Percentiles rank a stretch among this genome's conserved stretches.
phyloP scores from a whole-genome alignment of 1,140 invertebrate species.

The Belonocnema kinseyi region DNA sequence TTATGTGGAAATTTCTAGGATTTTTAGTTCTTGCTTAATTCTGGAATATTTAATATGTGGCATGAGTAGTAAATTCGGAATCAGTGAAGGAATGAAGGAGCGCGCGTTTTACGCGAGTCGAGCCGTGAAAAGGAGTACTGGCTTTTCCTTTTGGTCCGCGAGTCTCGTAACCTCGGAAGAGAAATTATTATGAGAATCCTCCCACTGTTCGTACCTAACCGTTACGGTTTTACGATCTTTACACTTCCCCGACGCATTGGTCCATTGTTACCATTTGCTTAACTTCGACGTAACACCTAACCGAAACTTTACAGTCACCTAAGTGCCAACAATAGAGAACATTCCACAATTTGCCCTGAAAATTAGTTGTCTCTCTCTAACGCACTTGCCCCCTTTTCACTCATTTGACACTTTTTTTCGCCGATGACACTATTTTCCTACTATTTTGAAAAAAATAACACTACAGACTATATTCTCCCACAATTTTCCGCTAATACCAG shows the following conservation, averaged over 20 bases:
- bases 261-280: conserved; percentile 57
- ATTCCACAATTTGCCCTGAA: too few relatives aligned
- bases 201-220: conserved; percentile 44
- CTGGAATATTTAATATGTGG: background rate
- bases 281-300: conserved; percentile 54
- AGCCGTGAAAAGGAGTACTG: conserved; percentile 50
- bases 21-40: background rate
- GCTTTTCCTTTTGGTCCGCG: conserved; percentile 50
- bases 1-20: too few relatives aligned
- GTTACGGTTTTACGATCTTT: conserved; percentile 49
- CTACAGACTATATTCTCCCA: too few relatives aligned
- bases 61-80: background rate
- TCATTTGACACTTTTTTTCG: too few relatives aligned
- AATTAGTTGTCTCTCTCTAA: too few relatives aligned
- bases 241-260: conserved; percentile 51
- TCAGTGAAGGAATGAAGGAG: background rate
- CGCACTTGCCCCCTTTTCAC: too few relatives aligned
- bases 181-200: conserved; percentile 64
- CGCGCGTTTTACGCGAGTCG: conserved; percentile 25
- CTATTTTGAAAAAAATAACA: too few relatives aligned
- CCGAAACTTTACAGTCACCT: conserved; percentile 43
- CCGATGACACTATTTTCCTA: too few relatives aligned
- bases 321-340: conserved; percentile 21
- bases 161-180: conserved; percentile 51
- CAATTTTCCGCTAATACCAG: too few relatives aligned